Base-by-base conservation (phyloP, 2,113 vertebrate species). In the Lagopus leucura region DNA sequence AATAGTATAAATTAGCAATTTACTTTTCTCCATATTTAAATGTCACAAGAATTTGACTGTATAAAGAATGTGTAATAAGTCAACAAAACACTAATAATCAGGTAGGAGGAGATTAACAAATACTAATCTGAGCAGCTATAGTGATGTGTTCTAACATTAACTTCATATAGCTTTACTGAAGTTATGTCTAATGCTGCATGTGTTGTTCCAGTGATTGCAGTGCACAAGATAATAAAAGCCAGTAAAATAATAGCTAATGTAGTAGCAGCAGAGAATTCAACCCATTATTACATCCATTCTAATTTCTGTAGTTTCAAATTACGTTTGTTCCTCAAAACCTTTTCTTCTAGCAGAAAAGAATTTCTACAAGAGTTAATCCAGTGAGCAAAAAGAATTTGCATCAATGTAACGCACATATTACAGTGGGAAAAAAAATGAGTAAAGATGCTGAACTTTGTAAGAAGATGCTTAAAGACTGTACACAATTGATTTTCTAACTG, bases 11-110 rank as follows among this genome's bases (percentile, higher is more conserved):
- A 73, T 11, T 0, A 3, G 94, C 50, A 77, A 50, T 57, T 78
- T 88, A 48, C 32, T 65, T 88, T 64, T 75, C 89, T 24, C 54
- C 54, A 60, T 86, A 89, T 82, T 92, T 90, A 94, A 93, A 79
- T 38, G 38, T 94, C 69, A 89, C 10, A 73, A 32, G 6, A 15
- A 82, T 40, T 88, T 88, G 45, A 47, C 22, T 77, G n/a, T 32
- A 60, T 64, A 67, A 89, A 90, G 73, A 89, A 57, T 55, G 61
- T 11, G 30, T 52, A 75, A 80, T 43, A 73, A 89, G 21, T 67
- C 36, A 94, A 78, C 25, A 74, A 88, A 88, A 71, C 13, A 82
- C 22, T 73, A 88, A 71, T 70, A 78, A 70, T 13, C 25, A 77
- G 27, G 47, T 27, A 48, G 38, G 30, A 86, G 27, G 22, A 86